Percentiles rank a stretch among this genome's conserved stretches.
phyloP scores from a whole-genome alignment of 2,113 vertebrate genomes.

The Numida meleagris region DNA sequence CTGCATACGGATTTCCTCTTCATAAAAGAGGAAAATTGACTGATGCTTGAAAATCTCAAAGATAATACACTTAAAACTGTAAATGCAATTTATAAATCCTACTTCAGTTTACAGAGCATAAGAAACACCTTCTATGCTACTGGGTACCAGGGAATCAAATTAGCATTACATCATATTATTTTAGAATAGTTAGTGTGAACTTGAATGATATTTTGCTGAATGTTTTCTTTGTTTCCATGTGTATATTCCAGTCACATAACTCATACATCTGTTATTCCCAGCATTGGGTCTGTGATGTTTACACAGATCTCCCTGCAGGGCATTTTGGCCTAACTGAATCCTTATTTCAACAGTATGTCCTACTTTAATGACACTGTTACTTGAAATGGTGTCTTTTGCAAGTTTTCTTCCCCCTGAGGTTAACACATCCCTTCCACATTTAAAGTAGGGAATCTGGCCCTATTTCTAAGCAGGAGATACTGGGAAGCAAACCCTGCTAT shows the following conservation, averaged over 20 bases:
- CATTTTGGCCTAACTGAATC: slow-evolving; percentile 44
- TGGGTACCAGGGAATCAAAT: background rate
- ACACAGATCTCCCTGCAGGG: slow-evolving; percentile 39
- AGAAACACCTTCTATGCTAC: background rate
- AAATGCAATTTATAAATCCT: background rate
- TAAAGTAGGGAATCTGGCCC: background rate
- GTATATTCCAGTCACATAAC: slow-evolving; percentile 28
- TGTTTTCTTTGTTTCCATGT: background rate
- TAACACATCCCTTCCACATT: background rate
- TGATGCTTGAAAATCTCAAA: background rate
- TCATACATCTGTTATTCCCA: slow-evolving; percentile 30
- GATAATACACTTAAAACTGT: background rate
- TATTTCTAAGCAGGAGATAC: background rate
- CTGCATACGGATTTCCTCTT: background rate
- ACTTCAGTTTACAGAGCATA: background rate
- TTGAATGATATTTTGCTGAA: background rate
- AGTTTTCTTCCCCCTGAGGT: background rate
- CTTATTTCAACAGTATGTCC: slow-evolving; percentile 38
- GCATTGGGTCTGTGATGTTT: background rate
- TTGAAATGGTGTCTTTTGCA: slow-evolving; percentile 43
- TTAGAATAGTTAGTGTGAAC: background rate
- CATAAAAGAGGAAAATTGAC: background rate
- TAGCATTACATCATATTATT: background rate
- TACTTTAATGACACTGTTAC: slow-evolving; percentile 25
- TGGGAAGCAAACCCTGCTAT: background rate